phyloP scores from a whole-genome alignment of 2,888 invertebrate genomes.

The Limenitis camilla region DNA sequence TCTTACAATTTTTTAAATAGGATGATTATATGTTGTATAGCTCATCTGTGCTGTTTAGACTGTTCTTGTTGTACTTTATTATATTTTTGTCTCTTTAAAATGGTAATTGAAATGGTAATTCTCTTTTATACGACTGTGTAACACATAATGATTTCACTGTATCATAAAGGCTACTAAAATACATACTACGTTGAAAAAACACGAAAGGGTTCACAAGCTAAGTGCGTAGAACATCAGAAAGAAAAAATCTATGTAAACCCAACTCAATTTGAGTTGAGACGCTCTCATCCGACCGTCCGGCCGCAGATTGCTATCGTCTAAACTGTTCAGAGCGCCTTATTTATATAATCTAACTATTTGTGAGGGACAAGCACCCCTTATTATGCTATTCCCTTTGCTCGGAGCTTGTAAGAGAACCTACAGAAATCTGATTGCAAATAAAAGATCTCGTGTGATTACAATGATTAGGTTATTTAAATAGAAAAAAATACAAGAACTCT shows the following conservation, averaged over 20 bases:
- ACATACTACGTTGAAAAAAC: background rate
- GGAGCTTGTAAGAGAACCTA: background rate
- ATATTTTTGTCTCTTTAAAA: no score
- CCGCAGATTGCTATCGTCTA: conserved; percentile 64
- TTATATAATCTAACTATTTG: conserved; percentile 74
- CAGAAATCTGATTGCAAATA: no score
- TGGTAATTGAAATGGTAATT: no score
- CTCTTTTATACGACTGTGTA: no score
- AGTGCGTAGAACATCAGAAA: conserved; percentile 39
- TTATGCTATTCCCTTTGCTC: conserved; percentile 36
- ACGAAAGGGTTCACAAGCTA: conserved; percentile 12
- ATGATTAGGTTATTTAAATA: no score
- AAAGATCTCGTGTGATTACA: no score
- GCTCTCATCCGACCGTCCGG: conserved; percentile 34
- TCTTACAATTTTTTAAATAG: no score
- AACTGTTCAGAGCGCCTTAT: conserved; percentile 66
- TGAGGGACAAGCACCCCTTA: conserved; percentile 66
- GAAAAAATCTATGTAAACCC: conserved; percentile 58
- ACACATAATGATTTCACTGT: no score
- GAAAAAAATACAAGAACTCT: background rate
- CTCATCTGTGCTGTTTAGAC: no score
- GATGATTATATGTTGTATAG: no score
- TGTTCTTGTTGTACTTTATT: no score
- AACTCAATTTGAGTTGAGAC: conserved; percentile 57
- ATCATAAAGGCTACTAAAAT: background rate